These are phyloP conservation scores for Rhagoletis zephyria DNA, from an alignment of 1,140 invertebrate species.

Conservation along the genomic window DNA sequence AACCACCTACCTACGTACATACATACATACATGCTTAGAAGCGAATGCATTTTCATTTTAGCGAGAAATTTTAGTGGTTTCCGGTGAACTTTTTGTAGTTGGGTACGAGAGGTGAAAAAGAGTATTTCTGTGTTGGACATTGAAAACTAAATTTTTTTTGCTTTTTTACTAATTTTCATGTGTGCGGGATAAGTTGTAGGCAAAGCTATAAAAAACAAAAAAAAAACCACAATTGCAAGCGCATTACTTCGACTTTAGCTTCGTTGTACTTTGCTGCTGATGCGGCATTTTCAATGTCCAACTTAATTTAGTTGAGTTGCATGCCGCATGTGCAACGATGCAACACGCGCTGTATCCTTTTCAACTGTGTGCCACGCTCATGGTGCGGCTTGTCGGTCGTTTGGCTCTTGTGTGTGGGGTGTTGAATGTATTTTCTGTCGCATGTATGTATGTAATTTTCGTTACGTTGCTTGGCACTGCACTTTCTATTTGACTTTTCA, in stretches of 20 bases:
- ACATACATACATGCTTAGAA: not conserved
- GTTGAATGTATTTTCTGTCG: no score
- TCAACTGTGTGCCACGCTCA: not conserved
- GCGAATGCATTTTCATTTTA: not conserved
- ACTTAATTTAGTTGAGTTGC: slow-evolving; percentile 41
- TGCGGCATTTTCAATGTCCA: slow-evolving; percentile 41
- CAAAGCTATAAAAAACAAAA: no score
- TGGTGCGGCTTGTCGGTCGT: no score
- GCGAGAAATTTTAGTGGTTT: not conserved
- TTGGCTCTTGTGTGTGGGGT: no score
- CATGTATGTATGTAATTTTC: no score
- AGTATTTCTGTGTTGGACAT: no score
- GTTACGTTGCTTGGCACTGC: no score
- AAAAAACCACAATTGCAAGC: slow-evolving; percentile 27
- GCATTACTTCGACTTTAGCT: not conserved
- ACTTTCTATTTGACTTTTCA: not conserved
- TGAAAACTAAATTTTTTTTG: not conserved
- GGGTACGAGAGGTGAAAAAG: no score
- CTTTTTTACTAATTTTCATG: not conserved
- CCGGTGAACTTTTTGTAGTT: no score
- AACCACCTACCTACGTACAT: no score
- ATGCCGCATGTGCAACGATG: slow-evolving; percentile 49
- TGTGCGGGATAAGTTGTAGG: no score
- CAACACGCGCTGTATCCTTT: slow-evolving; percentile 42
- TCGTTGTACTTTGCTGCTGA: not conserved